Evolutionary conservation across 2,797 vertebrate species (phyloP), one percentile per base, ranked within the genome.

Genomic region (Babyrousa celebensis): DNA sequence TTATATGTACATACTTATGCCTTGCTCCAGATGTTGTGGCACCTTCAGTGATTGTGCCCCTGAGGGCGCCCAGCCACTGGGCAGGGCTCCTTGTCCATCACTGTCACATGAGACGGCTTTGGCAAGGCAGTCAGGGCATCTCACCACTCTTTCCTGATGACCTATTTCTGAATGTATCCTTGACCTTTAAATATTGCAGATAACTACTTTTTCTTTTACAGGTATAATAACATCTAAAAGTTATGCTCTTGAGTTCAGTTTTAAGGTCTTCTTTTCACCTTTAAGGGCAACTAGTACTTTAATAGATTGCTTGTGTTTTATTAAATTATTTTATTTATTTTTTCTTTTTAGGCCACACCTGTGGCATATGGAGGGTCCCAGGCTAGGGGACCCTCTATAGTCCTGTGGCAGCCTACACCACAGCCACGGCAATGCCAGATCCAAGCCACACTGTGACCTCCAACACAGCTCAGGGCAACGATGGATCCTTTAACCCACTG

Each of bases 131-230:
- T 0, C 3, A 5, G 23, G 32, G 58, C 70, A 95, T 68, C 85
- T 89, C 18, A 84, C 67, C 40, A 79, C 3, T 32, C 89, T 63
- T 29, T 96, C 12, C 82, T 85, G 86, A 74, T 88, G 78, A 96
- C 70, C 54, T 97, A 75, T 43, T 97, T 93, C 75, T 91, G 74
- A 97, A 96, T 92, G 96, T 96, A 97, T 82, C 32, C 89, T 29
- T 96, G 97, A 97, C 79, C 96, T 98, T 98, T 98, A 97, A 97
- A 84, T 96, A 96, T 71, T 96, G 83, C 82, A 23, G 0, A 84
- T 82, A 97, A 92, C 67, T 93, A 58, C 25, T 94, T 97, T 97
- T 97, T 63, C 60, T 97, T 98, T 97, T 91, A 54, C 72, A 90
- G 77, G 52, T 71, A 95, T 94, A 98, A 96, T 32, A 85, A 58